Evolutionary conservation across 1,140 invertebrate genomes (phyloP), one percentile per base, ranked within the genome.

Genomic region (Eciton burchellii): DNA sequence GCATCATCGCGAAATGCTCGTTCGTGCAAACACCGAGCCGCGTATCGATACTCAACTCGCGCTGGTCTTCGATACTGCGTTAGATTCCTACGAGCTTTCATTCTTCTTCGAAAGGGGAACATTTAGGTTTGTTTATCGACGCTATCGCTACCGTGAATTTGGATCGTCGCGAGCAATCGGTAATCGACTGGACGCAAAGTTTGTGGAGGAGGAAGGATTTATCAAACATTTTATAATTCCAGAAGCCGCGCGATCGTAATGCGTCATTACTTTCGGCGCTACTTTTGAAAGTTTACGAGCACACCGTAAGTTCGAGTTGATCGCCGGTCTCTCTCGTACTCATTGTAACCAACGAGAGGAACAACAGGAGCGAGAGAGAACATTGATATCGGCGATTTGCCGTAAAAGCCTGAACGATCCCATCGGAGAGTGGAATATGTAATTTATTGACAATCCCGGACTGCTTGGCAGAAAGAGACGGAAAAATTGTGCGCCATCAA

Each of bases 361-460:
- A 77, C n/a, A 49, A 68, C 62, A 68, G 16, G 35, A 3, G 4
- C 49, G 16, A 29, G 12, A 79, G 63, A 21, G 52, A 79, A 68
- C 49, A 68, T 54, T 26, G 63, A 3, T 43, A 63, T 76, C 26
- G 59, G 4, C 47, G 21, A 68, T 70, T 79, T 79, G 49, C 49
- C n/a, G 3, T 70, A 79, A 79, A 35, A 79, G 21, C 74, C 52
- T 77, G 54, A 4, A 29, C 16, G 35, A 65, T 41, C n/a, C 49
- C 29, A 16, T 9, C 52, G 21, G 60, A 77, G 21, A 54, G 54
- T 54, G 54, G 47, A 68, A 79, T 79, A 70, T 68, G 21, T 68
- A 77, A 77, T 79, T 79, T 79, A 70, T 79, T 43, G 74, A 45
- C 74, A 77, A 66, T 66, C 24, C n/a, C 21, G 16, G 66, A 19